Evolutionary conservation across 1,140 invertebrate species (phyloP).

Genomic region (Heterodera schachtii): DNA sequence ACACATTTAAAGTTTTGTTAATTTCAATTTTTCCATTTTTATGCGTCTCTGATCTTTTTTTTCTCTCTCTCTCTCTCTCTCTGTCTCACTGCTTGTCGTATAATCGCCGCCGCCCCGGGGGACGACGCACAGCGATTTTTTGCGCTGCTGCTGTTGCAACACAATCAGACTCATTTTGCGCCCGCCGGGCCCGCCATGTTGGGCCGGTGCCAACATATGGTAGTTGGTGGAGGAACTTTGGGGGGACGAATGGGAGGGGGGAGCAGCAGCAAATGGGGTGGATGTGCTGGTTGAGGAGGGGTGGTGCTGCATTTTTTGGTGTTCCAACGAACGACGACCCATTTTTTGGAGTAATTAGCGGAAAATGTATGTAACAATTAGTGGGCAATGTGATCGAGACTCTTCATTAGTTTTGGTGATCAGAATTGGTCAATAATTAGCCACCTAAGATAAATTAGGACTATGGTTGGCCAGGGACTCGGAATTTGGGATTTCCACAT

Average conservation of each 20-base stretch:
- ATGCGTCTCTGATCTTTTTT: not conserved
- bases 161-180: constrained; percentile 36
- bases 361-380: too few relatives aligned
- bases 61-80: not conserved
- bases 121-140: constrained; percentile 24
- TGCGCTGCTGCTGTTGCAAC: constrained; percentile 33
- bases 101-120: constrained; percentile 19
- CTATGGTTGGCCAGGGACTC: too few relatives aligned
- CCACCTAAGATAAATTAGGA: too few relatives aligned
- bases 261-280: too few relatives aligned
- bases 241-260: not conserved
- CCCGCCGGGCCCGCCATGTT: not conserved
- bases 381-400: too few relatives aligned
- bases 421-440: too few relatives aligned
- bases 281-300: too few relatives aligned
- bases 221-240: not conserved
- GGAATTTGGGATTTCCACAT: too few relatives aligned
- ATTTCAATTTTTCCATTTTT: too few relatives aligned
- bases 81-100: constrained; percentile 25
- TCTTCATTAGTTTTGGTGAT: not conserved
- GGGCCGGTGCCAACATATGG: not conserved
- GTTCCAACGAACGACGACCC: not conserved
- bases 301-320: not conserved
- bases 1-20: too few relatives aligned
- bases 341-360: not conserved